Percentiles rank a stretch among this genome's conserved stretches.
These are phyloP conservation scores for Diachasmimorpha longicaudata DNA, from an alignment of 1,140 invertebrate species.

Conservation along the genomic window DNA sequence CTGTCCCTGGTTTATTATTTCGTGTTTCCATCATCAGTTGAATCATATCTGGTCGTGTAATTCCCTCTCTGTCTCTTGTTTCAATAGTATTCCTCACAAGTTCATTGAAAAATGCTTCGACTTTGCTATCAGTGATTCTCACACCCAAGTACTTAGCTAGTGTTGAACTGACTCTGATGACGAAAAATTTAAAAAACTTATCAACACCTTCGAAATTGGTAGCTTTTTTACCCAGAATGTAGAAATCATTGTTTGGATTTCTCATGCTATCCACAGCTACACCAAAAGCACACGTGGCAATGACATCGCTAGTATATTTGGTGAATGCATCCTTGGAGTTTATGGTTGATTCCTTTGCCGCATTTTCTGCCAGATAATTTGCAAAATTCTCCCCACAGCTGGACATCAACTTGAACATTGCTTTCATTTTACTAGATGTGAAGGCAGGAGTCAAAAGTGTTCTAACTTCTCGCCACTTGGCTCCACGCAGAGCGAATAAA, in stretches of 20 bases:
- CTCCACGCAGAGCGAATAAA: slow-evolving; percentile 20
- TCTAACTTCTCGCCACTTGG: slow-evolving; percentile 44
- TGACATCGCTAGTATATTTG: slow-evolving; percentile 1
- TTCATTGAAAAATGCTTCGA: not conserved
- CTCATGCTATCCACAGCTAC: slow-evolving; percentile 7
- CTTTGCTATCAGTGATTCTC: not conserved
- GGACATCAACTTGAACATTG: slow-evolving; percentile 62
- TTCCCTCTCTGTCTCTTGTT: not conserved
- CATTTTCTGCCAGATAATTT: not conserved
- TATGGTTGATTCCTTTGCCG: not conserved
- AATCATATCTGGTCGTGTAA: not conserved
- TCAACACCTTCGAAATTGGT: not conserved
- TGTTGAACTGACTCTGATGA: not conserved
- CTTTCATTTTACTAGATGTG: slow-evolving; percentile 66
- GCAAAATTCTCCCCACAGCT: slow-evolving; percentile 42
- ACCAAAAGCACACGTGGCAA: slow-evolving; percentile 17
- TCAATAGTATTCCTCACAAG: not conserved
- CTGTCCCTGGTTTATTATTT: not conserved
- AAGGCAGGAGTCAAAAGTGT: slow-evolving; percentile 66
- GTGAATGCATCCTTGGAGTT: not conserved
- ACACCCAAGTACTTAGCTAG: not conserved
- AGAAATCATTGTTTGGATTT: slow-evolving; percentile 17
- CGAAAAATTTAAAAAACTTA: not conserved
- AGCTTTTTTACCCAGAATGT: not conserved
- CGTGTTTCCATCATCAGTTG: slow-evolving; percentile 9